phyloP scores from a whole-genome alignment of 2,888 invertebrate species.

The Tetropium fuscum region DNA sequence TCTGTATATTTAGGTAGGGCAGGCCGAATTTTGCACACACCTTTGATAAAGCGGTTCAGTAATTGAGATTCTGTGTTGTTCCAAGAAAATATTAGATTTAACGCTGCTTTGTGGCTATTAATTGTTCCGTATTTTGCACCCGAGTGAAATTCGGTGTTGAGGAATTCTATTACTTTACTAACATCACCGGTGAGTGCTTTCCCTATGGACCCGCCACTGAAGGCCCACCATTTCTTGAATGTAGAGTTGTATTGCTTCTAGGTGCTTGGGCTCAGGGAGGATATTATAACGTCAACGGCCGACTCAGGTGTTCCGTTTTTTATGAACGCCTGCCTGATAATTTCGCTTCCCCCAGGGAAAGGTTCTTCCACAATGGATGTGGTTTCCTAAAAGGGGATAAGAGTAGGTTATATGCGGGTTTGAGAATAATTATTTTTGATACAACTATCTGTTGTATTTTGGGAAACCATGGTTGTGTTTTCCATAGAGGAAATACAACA shows the following conservation, averaged over 20 bases:
- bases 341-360: slow-evolving; percentile 50
- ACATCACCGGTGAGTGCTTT: background rate
- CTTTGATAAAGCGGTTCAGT: background rate
- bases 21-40: background rate
- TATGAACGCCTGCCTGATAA: slow-evolving; percentile 45
- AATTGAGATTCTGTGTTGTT: background rate
- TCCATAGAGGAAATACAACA: background rate
- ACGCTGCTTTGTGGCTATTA: background rate
- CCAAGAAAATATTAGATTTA: background rate
- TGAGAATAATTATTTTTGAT: slow-evolving; percentile 38
- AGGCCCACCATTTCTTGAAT: slow-evolving; percentile 6
- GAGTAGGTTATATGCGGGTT: slow-evolving; percentile 43
- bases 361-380: slow-evolving; percentile 42
- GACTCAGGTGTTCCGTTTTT: slow-evolving; percentile 28
- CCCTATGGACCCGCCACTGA: background rate
- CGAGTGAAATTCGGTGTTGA: background rate
- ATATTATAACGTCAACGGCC: slow-evolving; percentile 36
- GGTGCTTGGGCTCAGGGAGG: slow-evolving; percentile 40
- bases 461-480: slow-evolving; percentile 49
- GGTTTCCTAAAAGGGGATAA: slow-evolving; percentile 45
- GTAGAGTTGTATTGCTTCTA: slow-evolving; percentile 40
- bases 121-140: background rate
- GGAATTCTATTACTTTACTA: background rate
- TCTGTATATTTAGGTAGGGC: background rate
- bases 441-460: slow-evolving; percentile 38